phyloP scores from a whole-genome alignment of 2,797 vertebrate genomes.

The Lacerta agilis region DNA sequence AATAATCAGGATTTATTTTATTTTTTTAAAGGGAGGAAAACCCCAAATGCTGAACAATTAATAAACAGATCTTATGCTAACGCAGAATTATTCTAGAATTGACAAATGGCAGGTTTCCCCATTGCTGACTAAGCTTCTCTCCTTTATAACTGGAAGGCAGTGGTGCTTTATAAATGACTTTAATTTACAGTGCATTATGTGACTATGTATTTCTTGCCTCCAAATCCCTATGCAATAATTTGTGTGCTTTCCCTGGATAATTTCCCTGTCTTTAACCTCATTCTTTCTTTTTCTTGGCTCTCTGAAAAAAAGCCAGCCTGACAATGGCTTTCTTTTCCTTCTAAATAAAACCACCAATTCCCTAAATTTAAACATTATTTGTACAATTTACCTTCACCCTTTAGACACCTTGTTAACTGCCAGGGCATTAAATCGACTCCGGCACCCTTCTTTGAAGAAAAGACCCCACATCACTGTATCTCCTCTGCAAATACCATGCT shows the following conservation, averaged over 20 bases:
- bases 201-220: constrained; percentile 73
- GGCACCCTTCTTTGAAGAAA: not conserved
- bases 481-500: not conserved
- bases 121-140: constrained; percentile 71
- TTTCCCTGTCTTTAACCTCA: constrained; percentile 66
- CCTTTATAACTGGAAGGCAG: constrained; percentile 45
- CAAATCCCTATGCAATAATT: constrained; percentile 77
- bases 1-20: not conserved
- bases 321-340: constrained; percentile 34
- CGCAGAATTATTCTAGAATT: constrained; percentile 41
- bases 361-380: constrained; percentile 33
- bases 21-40: not conserved
- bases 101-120: constrained; percentile 55
- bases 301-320: constrained; percentile 38
- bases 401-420: constrained; percentile 28
- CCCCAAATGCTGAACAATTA: constrained; percentile 3
- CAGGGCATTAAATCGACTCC: constrained; percentile 24
- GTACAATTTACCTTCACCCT: constrained; percentile 34
- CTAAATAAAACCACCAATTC: constrained; percentile 33
- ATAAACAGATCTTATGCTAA: constrained; percentile 36
- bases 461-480: not conserved
- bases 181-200: constrained; percentile 89
- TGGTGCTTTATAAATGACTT: constrained; percentile 90
- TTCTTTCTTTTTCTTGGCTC: not conserved
- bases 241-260: constrained; percentile 55